phyloP scores from a whole-genome alignment of 2,888 invertebrate species.

The Tholera decimalis region DNA sequence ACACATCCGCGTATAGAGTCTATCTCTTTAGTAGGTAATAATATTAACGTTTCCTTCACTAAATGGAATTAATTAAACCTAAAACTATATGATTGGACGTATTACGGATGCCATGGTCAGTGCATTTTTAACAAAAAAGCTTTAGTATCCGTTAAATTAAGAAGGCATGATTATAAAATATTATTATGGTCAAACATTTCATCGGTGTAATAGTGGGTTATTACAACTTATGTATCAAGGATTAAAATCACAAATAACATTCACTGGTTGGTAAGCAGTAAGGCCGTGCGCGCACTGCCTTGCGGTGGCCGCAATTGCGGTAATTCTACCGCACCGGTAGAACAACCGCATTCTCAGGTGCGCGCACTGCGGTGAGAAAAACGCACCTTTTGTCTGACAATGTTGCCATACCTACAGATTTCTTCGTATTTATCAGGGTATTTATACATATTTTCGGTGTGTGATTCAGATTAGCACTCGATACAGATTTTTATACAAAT shows the following conservation, averaged over 20 bases:
- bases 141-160: not conserved
- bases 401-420: no score
- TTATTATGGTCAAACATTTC: not conserved
- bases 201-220: not conserved
- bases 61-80: slow-evolving; percentile 27
- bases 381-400: no score
- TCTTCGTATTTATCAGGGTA: no score
- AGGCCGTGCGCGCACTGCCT: no score
- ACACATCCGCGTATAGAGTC: slow-evolving; percentile 70
- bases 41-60: slow-evolving; percentile 57
- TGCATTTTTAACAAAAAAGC: not conserved
- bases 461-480: no score
- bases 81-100: slow-evolving; percentile 12
- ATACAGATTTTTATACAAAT: no score
- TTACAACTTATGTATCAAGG: slow-evolving; percentile 14
- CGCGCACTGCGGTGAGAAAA: no score
- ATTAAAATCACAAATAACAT: not conserved
- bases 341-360: no score
- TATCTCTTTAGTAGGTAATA: slow-evolving; percentile 62
- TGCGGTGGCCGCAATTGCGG: no score
- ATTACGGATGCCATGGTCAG: not conserved
- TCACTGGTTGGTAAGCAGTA: no score
- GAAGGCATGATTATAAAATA: slow-evolving; percentile 5
- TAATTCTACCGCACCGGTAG: no score
- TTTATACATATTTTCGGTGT: no score